Percentiles rank a stretch among this genome's conserved stretches.
Evolutionary conservation across 2,888 invertebrate genomes (phyloP).

Genomic region (Trachelus troglodyta): DNA sequence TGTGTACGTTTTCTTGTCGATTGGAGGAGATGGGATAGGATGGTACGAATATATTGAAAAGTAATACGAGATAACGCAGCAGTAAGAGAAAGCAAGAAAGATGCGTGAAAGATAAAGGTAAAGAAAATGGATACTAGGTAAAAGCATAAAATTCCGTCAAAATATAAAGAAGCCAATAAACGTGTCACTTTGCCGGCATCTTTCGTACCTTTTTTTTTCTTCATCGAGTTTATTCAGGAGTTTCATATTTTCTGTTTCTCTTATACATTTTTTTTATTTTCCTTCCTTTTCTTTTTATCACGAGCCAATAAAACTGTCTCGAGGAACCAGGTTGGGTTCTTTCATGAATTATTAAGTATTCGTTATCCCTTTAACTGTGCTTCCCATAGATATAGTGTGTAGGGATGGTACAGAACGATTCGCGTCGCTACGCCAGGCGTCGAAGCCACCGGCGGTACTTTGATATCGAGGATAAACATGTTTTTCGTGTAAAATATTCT

Average conservation of each 20-base stretch:
- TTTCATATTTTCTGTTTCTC: slow-evolving; percentile 7
- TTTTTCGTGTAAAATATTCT: not conserved
- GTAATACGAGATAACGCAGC: not conserved
- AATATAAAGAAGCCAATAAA: not conserved
- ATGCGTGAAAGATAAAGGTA: not conserved
- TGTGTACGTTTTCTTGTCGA: not conserved
- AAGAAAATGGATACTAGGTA: not conserved
- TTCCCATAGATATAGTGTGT: not conserved
- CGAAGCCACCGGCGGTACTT: not conserved
- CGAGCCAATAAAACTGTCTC: slow-evolving; percentile 4
- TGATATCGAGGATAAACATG: not conserved
- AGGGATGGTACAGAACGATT: not conserved
- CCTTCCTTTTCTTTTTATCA: slow-evolving; percentile 4
- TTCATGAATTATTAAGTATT: not conserved
- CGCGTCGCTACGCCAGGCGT: not conserved
- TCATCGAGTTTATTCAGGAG: not conserved
- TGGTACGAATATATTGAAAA: not conserved
- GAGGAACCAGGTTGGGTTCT: not conserved
- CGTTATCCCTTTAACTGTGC: not conserved
- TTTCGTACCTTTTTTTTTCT: slow-evolving; percentile 1
- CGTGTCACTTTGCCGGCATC: not conserved
- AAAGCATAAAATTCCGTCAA: not conserved
- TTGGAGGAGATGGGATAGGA: not conserved
- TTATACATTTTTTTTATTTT: not conserved
- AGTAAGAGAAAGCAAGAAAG: not conserved